A percentile compares a stretch with the other conserved stretches of the same genome.
These are phyloP conservation scores for Pristis pectinata DNA, from an alignment of 2,797 vertebrate species.

Conservation along the genomic window DNA sequence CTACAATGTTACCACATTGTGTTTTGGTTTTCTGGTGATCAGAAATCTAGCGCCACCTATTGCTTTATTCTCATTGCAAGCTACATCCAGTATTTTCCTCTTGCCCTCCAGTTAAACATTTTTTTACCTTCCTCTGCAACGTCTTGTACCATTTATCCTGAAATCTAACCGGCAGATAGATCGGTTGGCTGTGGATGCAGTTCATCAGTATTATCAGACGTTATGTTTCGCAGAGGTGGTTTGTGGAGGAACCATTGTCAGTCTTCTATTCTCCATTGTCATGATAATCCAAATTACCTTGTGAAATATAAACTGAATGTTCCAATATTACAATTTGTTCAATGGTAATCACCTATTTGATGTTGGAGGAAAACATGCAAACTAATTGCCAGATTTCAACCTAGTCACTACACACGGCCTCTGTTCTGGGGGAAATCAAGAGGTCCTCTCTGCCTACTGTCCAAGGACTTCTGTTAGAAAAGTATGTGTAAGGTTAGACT, in stretches of 20 bases:
- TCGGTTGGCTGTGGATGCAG: background rate
- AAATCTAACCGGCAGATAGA: background rate
- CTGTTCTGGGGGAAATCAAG: background rate
- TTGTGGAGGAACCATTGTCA: background rate
- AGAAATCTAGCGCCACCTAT: conserved; percentile 25
- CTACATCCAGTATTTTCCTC: background rate
- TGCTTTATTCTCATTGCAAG: background rate
- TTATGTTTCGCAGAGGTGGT: background rate
- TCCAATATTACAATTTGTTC: background rate
- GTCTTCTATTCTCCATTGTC: background rate
- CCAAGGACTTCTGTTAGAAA: background rate
- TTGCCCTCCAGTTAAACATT: background rate
- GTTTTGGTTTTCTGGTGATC: background rate
- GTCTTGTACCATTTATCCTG: background rate
- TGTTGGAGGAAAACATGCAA: background rate
- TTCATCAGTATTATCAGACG: background rate
- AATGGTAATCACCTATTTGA: background rate
- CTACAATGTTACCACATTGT: background rate
- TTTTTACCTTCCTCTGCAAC: background rate
- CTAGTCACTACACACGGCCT: background rate
- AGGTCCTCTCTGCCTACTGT: background rate
- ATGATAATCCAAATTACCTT: background rate
- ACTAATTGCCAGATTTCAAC: background rate
- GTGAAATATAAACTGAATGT: background rate
- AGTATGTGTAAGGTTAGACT: background rate